Base-by-base conservation (phyloP, 53 echinoderm and acorn worm species). In the Zoroaster sp. region DNA sequence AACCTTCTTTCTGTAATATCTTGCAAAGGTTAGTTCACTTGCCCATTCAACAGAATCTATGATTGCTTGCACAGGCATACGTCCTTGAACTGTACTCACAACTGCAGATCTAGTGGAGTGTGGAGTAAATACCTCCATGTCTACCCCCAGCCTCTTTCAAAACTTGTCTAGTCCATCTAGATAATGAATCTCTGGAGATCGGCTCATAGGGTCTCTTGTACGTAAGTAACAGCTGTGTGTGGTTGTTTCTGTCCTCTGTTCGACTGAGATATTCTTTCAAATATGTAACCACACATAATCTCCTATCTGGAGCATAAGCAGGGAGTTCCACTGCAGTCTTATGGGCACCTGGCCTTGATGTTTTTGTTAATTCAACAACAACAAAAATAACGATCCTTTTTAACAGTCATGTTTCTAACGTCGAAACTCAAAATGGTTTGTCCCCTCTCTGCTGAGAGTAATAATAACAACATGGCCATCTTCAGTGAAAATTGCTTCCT, bases 121-220 rank as follows among this genome's bases (percentile, higher is more conserved):
- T 17, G 39, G 70, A 17, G 70, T 73, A 35, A 70, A 70, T 70
- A 15, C 2, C 17, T 70, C 35, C 35, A 15, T 38, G 40, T 73
- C 43, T 0, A 41, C 7, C 14, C 73, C 73, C 40, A n/a, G 43
- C 73, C 73, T 3, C 7, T 43, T 73, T 40, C 43, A 73, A 21
- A 40, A 73, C 70, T 35, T 33, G 3, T 35, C 70, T 70, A 38
- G 70, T 70, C 70, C 38, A 70, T 35, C 73, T 33, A 20, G 41
- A 42, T n/a, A 4, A 28, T 14, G 5, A 0, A 23, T 73, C 40
- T 41, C 43, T 73, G 73, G 44, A n/a, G 25, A 73, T 43, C 40
- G 73, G 73, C 41, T 73, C 40, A n/a, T 40, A 73, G 21, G 73
- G 73, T 23, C 40, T 73, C 23, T 73, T 43, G 43, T 74, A 74